These are phyloP conservation scores for Laticauda colubrina DNA, from an alignment of 2,113 vertebrate genomes.

Conservation along the genomic window DNA sequence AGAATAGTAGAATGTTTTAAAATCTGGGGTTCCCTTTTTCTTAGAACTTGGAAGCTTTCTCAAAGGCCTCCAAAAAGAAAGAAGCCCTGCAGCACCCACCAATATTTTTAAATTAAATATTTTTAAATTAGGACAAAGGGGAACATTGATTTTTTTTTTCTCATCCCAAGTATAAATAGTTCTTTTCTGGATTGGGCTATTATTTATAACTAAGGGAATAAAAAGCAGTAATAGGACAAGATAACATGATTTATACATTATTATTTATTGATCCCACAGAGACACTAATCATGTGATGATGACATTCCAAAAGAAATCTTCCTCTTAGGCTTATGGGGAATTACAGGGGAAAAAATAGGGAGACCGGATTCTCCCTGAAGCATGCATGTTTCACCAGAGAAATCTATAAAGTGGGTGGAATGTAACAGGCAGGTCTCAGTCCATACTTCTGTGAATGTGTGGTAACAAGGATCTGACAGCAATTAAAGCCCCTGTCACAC, in stretches of 20 bases:
- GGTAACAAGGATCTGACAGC: neutral
- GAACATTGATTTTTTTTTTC: neutral
- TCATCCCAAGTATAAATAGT: neutral
- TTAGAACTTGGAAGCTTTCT: neutral
- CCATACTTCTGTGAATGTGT: neutral
- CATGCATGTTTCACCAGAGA: neutral
- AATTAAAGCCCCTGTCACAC: no score
- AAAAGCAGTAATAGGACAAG: neutral
- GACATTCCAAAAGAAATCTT: neutral
- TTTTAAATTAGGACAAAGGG: neutral
- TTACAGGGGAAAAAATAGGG: neutral
- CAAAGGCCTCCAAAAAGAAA: neutral
- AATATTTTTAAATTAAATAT: neutral
- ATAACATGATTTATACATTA: neutral
- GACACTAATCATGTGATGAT: neutral
- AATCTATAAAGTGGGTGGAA: no score
- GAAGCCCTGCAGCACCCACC: neutral
- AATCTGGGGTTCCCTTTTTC: neutral
- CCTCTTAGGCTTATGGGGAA: neutral
- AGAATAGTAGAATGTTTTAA: neutral
- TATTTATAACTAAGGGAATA: neutral
- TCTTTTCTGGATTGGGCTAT: neutral
- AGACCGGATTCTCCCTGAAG: neutral
- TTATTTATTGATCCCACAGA: neutral
- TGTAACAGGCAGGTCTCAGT: neutral